Conservation (phyloP, 2,888 invertebrate genomes). For the Leucania comma region DNA sequence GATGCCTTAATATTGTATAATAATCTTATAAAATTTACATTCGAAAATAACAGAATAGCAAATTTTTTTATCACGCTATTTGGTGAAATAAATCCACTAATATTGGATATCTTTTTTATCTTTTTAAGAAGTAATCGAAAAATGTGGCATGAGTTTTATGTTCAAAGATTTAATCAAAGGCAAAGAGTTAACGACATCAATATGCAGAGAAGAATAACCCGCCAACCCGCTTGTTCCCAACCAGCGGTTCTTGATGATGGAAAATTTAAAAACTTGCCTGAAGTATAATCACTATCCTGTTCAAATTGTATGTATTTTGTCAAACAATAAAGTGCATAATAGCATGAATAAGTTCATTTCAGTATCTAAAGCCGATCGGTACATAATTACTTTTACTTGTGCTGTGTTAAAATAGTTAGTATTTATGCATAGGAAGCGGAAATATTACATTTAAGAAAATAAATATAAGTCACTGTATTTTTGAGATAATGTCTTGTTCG, state of each 20-base stretch:
- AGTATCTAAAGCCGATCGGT: too few species aligned
- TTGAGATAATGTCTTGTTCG: too few species aligned
- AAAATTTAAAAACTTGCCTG: not conserved
- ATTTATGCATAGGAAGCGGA: too few species aligned
- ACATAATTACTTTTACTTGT: too few species aligned
- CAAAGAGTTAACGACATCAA: not conserved
- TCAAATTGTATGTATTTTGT: not conserved
- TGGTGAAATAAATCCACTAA: not conserved
- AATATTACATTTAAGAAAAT: too few species aligned
- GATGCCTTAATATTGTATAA: constrained; percentile 3
- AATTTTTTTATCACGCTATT: not conserved
- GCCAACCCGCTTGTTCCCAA: too few species aligned
- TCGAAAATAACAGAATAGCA: rapidly evolving
- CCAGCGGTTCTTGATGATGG: not conserved
- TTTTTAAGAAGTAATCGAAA: constrained; percentile 3
- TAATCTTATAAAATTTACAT: not conserved
- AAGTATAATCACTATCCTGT: not conserved
- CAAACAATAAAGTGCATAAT: too few species aligned
- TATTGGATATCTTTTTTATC: not conserved
- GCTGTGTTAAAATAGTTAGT: too few species aligned
- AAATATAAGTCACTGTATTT: too few species aligned
- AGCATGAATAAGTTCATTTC: too few species aligned
- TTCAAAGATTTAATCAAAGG: not conserved
- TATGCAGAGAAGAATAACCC: not conserved
- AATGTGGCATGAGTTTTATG: not conserved